Evolutionary conservation across 2,888 invertebrate species (phyloP).

Genomic region (Antheraea yamamai): DNA sequence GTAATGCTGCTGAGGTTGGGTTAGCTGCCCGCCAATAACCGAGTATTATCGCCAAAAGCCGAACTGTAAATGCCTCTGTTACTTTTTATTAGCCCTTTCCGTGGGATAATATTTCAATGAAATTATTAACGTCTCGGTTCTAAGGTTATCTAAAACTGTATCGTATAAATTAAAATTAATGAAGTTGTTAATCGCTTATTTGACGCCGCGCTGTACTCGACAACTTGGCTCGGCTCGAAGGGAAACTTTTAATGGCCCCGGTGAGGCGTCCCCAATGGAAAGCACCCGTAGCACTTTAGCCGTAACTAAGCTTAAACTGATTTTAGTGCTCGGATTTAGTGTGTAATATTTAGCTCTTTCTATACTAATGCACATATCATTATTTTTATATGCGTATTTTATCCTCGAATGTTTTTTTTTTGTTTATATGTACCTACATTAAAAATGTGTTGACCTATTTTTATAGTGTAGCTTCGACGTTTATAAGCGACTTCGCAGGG

Average conservation of each 20-base stretch:
- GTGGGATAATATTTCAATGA: neutral
- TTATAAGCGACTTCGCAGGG: too few species aligned
- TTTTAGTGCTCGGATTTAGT: neutral
- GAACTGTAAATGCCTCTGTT: too few species aligned
- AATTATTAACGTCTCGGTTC: slow-evolving; percentile 7
- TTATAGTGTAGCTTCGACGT: too few species aligned
- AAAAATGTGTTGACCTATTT: too few species aligned
- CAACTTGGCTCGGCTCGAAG: slow-evolving; percentile 1
- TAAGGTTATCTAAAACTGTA: slow-evolving; percentile 26
- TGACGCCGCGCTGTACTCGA: neutral
- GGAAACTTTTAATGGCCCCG: slow-evolving; percentile 22
- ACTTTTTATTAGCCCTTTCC: neutral
- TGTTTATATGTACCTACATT: too few species aligned
- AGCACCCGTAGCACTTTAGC: neutral
- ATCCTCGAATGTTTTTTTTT: too few species aligned
- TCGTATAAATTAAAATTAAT: slow-evolving; percentile 43
- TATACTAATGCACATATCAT: too few species aligned
- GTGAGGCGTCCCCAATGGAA: slow-evolving; percentile 1
- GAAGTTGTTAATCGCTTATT: slow-evolving; percentile 51
- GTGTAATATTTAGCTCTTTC: neutral
- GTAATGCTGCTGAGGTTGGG: too few species aligned
- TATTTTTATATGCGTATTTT: too few species aligned
- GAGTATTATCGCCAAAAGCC: too few species aligned
- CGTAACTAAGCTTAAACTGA: slow-evolving; percentile 13
- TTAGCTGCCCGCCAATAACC: too few species aligned